These are phyloP conservation scores for Hirtodrosophila confusa DNA, from an alignment of 2,888 invertebrate genomes.

Conservation along the genomic window DNA sequence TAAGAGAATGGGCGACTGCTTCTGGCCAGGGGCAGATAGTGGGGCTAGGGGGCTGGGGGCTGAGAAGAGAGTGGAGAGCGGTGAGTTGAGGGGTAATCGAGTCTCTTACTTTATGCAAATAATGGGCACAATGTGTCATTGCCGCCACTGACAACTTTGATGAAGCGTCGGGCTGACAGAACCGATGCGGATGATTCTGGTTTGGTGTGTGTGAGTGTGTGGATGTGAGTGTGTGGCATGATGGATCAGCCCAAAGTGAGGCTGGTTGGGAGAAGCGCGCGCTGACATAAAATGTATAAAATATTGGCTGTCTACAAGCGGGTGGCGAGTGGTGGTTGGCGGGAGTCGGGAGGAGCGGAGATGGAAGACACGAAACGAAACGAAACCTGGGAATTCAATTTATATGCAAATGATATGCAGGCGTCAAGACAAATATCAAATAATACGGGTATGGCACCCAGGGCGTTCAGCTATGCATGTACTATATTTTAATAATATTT, in stretches of 20 bases:
- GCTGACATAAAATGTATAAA: constrained; percentile 72
- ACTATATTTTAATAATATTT: constrained; percentile 67
- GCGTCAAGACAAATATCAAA: constrained; percentile 64
- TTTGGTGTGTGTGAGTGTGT: constrained; percentile 4
- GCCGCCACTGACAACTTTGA: constrained; percentile 70
- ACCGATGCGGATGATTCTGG: constrained; percentile 35
- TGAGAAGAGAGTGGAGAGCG: no score
- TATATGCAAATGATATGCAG: constrained; percentile 79
- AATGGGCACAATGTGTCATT: constrained; percentile 77
- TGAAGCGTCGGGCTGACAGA: constrained; percentile 65
- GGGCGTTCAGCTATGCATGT: constrained; percentile 35
- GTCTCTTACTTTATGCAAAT: constrained; percentile 74
- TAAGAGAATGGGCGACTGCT: no score
- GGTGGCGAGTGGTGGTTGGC: no score
- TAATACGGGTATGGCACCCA: constrained; percentile 7
- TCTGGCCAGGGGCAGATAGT: no score
- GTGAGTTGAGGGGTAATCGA: not conserved
- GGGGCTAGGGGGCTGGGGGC: no score
- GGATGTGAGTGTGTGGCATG: constrained; percentile 22
- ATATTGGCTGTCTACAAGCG: constrained; percentile 64
- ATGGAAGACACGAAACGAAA: constrained; percentile 13
- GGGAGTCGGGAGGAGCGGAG: no score
- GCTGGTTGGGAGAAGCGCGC: not conserved
- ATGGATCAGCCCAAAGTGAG: constrained; percentile 38
- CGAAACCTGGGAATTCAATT: constrained; percentile 71